phyloP scores from a whole-genome alignment of 2,113 vertebrate species.

The Thunnus maccoyii region DNA sequence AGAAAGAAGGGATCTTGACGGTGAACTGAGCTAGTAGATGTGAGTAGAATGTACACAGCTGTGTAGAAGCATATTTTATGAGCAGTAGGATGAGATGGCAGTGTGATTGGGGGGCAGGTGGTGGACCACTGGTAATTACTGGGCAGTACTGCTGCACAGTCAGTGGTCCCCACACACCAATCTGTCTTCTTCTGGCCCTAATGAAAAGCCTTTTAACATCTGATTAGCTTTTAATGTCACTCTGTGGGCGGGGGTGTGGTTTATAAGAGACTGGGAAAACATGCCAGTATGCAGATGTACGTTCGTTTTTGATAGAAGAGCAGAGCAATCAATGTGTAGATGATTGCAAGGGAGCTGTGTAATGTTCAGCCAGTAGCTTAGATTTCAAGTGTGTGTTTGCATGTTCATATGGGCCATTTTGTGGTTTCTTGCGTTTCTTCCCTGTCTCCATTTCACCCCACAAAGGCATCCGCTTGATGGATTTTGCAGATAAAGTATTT shows the following conservation, averaged over 20 bases:
- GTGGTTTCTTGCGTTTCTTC: neutral
- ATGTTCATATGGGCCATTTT: slow-evolving; percentile 34
- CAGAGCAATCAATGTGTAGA: slow-evolving; percentile 29
- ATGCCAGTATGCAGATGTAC: neutral
- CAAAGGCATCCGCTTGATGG: slow-evolving; percentile 44
- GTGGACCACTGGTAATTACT: slow-evolving; percentile 61
- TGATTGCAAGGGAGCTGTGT: slow-evolving; percentile 7
- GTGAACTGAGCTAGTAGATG: neutral
- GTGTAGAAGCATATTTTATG: slow-evolving; percentile 50
- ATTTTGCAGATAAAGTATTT: slow-evolving; percentile 62
- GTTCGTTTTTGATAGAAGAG: slow-evolving; percentile 32
- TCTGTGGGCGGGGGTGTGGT: slow-evolving; percentile 32
- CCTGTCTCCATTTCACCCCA: neutral
- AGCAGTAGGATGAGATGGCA: slow-evolving; percentile 15
- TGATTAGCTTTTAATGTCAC: slow-evolving; percentile 76
- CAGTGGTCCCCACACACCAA: slow-evolving; percentile 71
- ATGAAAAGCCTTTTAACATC: slow-evolving; percentile 82
- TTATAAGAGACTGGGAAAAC: neutral
- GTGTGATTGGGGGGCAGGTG: slow-evolving; percentile 71
- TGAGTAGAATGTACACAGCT: slow-evolving; percentile 30
- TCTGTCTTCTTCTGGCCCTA: slow-evolving; percentile 75
- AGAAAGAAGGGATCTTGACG: neutral
- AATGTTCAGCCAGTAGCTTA: neutral
- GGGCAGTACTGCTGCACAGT: slow-evolving; percentile 62
- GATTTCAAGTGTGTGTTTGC: slow-evolving; percentile 12